Conservation (phyloP, 2,797 vertebrate species). For the Pelobates cultripes region DNA sequence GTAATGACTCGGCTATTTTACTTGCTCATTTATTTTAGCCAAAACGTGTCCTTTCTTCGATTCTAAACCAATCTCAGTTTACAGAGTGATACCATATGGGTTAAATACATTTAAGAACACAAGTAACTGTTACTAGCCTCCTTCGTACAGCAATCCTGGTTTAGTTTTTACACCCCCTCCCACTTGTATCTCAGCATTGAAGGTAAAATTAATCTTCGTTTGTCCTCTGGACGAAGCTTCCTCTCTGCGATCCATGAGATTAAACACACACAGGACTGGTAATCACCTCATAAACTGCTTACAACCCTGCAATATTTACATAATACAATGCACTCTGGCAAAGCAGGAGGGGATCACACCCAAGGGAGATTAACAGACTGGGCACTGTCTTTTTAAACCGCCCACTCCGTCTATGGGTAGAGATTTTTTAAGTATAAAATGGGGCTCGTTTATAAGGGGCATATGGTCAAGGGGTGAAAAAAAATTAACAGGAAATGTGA, state of each 20-base stretch:
- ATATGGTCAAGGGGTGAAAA: not conserved
- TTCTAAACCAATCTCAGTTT: too few relatives aligned
- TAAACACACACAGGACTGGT: slow-evolving; percentile 70
- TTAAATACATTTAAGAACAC: too few relatives aligned
- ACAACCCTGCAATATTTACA: slow-evolving; percentile 81
- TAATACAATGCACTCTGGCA: slow-evolving; percentile 86
- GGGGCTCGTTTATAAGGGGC: not conserved
- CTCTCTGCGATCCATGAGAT: slow-evolving; percentile 69
- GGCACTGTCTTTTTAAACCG: slow-evolving; percentile 72
- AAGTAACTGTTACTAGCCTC: too few relatives aligned
- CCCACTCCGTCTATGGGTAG: slow-evolving; percentile 62
- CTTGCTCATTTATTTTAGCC: too few relatives aligned
- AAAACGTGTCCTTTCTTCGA: too few relatives aligned
- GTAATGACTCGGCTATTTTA: too few relatives aligned
- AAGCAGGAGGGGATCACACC: slow-evolving; percentile 77
- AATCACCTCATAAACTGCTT: slow-evolving; percentile 85
- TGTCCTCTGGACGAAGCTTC: slow-evolving; percentile 66
- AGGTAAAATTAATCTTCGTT: slow-evolving; percentile 69
- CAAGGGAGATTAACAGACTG: slow-evolving; percentile 71
- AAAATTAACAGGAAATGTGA: not conserved
- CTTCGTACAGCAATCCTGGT: not conserved
- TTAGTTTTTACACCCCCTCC: slow-evolving; percentile 26
- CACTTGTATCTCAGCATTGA: slow-evolving; percentile 62
- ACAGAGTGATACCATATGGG: too few relatives aligned
- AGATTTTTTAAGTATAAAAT: not conserved